A percentile compares a stretch with the other conserved stretches of the same genome.
Conservation (phyloP, 1,140 invertebrate species). For the Lethocerus indicus region DNA sequence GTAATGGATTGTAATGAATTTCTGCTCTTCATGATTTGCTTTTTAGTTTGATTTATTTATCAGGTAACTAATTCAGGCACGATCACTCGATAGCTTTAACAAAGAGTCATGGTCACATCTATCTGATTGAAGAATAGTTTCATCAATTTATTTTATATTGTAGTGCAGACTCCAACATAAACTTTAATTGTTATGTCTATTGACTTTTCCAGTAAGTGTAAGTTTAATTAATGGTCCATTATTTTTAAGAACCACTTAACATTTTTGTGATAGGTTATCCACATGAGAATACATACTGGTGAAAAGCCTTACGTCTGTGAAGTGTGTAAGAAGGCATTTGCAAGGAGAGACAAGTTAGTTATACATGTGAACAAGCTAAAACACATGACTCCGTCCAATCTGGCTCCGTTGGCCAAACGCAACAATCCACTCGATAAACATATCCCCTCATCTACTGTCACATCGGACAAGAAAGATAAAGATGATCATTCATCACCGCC, state of each 20-base stretch:
- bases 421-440: slow-evolving; percentile 20
- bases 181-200: too few species aligned
- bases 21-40: too few species aligned
- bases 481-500: not conserved
- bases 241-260: too few species aligned
- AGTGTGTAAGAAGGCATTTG: slow-evolving; percentile 56
- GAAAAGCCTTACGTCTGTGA: slow-evolving; percentile 48
- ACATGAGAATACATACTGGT: slow-evolving; percentile 31
- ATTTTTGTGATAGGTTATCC: slow-evolving; percentile 26
- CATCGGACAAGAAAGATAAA: not conserved
- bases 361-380: slow-evolving; percentile 66
- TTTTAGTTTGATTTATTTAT: too few species aligned
- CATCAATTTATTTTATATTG: too few species aligned
- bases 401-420: slow-evolving; percentile 35
- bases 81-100: too few species aligned
- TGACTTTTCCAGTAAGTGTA: too few species aligned
- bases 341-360: slow-evolving; percentile 51
- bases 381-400: slow-evolving; percentile 50
- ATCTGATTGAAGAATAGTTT: not conserved
- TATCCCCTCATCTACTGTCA: not conserved
- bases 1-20: too few species aligned
- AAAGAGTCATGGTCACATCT: too few species aligned
- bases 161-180: too few species aligned
- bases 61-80: too few species aligned
- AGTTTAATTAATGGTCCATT: too few species aligned